Evolutionary conservation across 2,113 vertebrate species (phyloP), one percentile per base, ranked within the genome.

Genomic region (Clarias gariepinus): DNA sequence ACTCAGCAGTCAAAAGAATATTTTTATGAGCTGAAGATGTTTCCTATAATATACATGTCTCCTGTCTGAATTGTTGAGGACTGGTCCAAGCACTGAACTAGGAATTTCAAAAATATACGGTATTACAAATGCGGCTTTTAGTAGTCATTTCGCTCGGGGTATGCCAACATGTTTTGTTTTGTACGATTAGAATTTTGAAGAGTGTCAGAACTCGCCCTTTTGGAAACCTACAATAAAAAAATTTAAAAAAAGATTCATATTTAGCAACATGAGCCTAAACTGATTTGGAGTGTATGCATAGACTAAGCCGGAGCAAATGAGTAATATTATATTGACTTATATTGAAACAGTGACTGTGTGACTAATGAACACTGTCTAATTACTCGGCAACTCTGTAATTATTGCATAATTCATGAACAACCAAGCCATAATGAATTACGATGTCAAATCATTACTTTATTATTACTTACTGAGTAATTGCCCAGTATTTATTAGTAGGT

Each of bases 1-100:
- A 85, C 19, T 58, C 23, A n/a, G 30, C 63, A 81, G 64, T 83
- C 47, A 66, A 83, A 57, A 28, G 21, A 80, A 66, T 81, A 73
- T 61, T 47, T 30, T 11, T 33, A 52, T 79, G 33, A n/a, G 55
- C 55, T 74, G 41, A 53, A 53, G 60, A 30, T 53, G 61, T n/a
- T 66, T 79, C 73, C 15, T 10, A 53, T 60, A 53, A 61, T 21
- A 63, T 18, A 41, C 41, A 8, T 47, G 47, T 47, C 7, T 47
- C 30, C 21, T 19, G 8, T 0, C 4, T 30, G 76, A 33, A 33
- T 61, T 61, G 23, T 25, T 61, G 1, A 81, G 21, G 19, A 25
- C 30, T 15, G 52, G 77, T 8, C 33, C 82, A 68, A n/a, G 28
- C 82, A 23, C 57, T 47, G 47, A 52, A 28, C 61, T 63, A n/a